These are phyloP conservation scores for Cheilosia variabilis DNA, from an alignment of 2,888 invertebrate genomes.

Conservation along the genomic window DNA sequence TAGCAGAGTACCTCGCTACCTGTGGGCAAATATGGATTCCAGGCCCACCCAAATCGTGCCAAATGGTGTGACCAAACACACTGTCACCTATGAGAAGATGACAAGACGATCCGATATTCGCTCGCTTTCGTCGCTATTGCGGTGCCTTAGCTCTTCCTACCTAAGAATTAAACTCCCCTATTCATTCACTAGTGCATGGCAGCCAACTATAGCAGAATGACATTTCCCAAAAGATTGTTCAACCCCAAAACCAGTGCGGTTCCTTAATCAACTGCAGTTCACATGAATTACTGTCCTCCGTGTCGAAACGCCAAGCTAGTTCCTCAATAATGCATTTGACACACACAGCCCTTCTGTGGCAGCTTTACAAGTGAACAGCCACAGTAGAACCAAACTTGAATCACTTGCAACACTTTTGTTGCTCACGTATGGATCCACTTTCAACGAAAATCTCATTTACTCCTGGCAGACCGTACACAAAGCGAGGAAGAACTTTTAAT, in stretches of 20 bases:
- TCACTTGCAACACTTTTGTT: slow-evolving; percentile 13
- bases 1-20: no score
- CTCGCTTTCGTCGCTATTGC: no score
- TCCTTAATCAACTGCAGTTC: neutral
- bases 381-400: slow-evolving; percentile 10
- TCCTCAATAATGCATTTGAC: slow-evolving; percentile 11
- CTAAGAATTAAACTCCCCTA: no score
- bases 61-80: no score
- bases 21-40: no score
- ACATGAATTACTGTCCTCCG: neutral
- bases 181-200: neutral
- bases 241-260: neutral
- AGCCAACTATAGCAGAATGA: neutral
- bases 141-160: no score
- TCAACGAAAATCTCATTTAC: slow-evolving; percentile 40
- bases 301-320: slow-evolving; percentile 7
- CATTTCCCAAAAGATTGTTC: neutral
- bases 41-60: no score
- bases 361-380: neutral
- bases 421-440: slow-evolving; percentile 13
- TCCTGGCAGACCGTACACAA: neutral
- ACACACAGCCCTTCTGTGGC: neutral
- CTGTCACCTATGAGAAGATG: no score
- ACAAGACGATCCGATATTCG: no score
- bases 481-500: slow-evolving; percentile 35